Conservation (phyloP, 2,888 invertebrate species). For the Nomada flava region DNA sequence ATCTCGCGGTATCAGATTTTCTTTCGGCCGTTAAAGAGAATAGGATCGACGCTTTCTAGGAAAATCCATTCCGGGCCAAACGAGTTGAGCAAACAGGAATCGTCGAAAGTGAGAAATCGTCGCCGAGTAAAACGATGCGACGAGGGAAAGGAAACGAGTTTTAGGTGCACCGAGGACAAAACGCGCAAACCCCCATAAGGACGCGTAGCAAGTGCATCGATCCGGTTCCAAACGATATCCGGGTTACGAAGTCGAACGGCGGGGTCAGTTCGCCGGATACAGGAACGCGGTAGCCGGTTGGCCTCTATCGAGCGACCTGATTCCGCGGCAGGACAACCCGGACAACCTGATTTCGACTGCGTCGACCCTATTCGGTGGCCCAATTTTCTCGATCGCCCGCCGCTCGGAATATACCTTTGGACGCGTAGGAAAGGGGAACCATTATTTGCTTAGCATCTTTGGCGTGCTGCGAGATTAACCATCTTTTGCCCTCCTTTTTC, state of each 20-base stretch:
- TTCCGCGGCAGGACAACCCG: conserved; percentile 78
- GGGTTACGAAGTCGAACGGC: conserved; percentile 76
- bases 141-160: not conserved
- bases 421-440: not conserved
- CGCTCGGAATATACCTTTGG: conserved; percentile 24
- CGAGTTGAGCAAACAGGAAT: no score
- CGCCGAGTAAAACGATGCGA: not conserved
- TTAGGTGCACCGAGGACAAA: not conserved
- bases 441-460: not conserved
- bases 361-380: conserved; percentile 67
- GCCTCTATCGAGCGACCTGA: conserved; percentile 83
- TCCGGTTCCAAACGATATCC: conserved; percentile 76
- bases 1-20: no score
- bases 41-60: no score
- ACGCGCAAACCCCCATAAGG: conserved; percentile 46
- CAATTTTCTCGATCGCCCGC: conserved; percentile 56
- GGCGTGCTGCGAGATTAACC: not conserved
- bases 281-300: conserved; percentile 64
- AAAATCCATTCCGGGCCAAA: no score
- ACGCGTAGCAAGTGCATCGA: conserved; percentile 72
- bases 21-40: no score
- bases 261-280: conserved; percentile 71
- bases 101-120: no score
- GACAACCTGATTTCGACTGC: conserved; percentile 74
- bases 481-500: no score